phyloP scores from a whole-genome alignment of 1,140 invertebrate genomes.

The Camponotus pennsylvanicus region DNA sequence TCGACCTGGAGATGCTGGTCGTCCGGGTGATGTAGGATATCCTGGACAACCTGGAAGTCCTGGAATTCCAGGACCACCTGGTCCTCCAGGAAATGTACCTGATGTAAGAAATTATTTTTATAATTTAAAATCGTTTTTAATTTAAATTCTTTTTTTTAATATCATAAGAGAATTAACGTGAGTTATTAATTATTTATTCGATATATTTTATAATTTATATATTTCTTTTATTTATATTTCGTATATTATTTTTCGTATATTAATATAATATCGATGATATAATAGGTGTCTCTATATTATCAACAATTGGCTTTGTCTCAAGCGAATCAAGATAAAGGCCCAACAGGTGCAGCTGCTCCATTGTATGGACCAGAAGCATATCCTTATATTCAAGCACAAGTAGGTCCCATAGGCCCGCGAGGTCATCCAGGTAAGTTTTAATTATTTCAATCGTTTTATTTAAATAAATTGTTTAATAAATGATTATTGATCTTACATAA shows the following conservation, averaged over 20 bases:
- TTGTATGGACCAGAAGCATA: conserved; percentile 88
- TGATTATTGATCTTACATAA: background rate
- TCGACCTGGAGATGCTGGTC: conserved; percentile 87
- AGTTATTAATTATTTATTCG: background rate
- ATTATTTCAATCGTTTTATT: background rate
- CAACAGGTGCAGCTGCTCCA: conserved; percentile 82
- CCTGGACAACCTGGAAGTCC: conserved; percentile 89
- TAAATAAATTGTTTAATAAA: conserved; percentile 10
- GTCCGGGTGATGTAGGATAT: conserved; percentile 87
- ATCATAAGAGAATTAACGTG: background rate
- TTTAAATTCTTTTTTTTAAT: background rate
- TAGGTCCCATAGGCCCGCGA: conserved; percentile 91
- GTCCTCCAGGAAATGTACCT: conserved; percentile 90
- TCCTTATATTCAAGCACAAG: conserved; percentile 92
- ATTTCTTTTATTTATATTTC: background rate
- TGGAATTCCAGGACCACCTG: conserved; percentile 90
- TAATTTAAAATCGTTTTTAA: conserved; percentile 18
- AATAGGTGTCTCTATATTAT: conserved; percentile 88
- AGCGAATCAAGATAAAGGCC: conserved; percentile 92
- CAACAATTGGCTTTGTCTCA: conserved; percentile 89
- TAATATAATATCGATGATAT: conserved; percentile 23
- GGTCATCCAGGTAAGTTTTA: conserved; percentile 88
- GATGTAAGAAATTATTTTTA: conserved; percentile 88
- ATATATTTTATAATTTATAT: background rate
- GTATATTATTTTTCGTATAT: background rate